Percentiles rank a stretch among this genome's conserved stretches.
These are phyloP conservation scores for Chlorodrepanis virens DNA, from an alignment of 2,113 vertebrate genomes.

Conservation along the genomic window DNA sequence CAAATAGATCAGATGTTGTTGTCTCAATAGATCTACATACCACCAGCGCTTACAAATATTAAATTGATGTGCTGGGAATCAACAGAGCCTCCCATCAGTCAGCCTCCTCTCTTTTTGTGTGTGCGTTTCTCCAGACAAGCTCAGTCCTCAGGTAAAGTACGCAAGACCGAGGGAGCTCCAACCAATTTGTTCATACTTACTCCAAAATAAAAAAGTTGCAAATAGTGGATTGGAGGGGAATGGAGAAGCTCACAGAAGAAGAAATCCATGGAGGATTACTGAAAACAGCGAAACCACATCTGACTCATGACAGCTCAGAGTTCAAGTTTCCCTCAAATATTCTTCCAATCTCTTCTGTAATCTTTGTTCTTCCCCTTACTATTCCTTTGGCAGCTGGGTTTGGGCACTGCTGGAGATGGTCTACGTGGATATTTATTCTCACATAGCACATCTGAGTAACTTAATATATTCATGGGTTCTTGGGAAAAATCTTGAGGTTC, in stretches of 20 bases:
- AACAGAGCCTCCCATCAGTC: background rate
- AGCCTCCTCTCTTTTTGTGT: background rate
- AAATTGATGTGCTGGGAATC: background rate
- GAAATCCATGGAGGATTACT: background rate
- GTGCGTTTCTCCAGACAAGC: background rate
- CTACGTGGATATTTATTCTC: background rate
- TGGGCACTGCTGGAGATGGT: background rate
- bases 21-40: background rate
- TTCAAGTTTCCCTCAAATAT: background rate
- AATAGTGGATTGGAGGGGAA: background rate
- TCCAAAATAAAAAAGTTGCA: background rate
- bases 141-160: background rate
- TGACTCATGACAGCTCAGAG: background rate
- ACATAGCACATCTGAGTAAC: rapidly evolving
- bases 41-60: background rate
- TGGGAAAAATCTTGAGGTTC: background rate
- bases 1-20: background rate
- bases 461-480: background rate
- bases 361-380: background rate
- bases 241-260: background rate
- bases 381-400: background rate
- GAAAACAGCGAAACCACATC: background rate
- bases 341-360: background rate
- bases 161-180: background rate
- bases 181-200: background rate